phyloP scores from a whole-genome alignment of 2,888 invertebrate genomes.

The Euplagia quadripunctaria region DNA sequence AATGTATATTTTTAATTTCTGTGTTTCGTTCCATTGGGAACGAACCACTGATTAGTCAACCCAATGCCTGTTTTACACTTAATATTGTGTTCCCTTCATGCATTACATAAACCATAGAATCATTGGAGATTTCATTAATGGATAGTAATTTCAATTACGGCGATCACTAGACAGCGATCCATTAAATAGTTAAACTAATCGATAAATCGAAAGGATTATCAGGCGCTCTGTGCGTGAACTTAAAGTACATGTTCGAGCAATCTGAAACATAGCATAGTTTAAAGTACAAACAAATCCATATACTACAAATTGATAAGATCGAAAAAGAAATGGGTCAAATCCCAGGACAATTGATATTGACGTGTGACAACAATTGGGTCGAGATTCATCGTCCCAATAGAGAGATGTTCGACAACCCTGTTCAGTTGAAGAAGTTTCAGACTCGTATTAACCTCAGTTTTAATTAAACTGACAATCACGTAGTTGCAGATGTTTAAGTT shows the following conservation, averaged over 20 bases:
- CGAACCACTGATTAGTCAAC: background rate
- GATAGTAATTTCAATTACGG: too few species aligned
- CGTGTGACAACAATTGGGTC: slow-evolving; percentile 40
- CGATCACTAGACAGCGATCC: background rate
- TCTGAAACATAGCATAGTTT: background rate
- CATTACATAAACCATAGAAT: background rate
- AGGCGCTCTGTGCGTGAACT: background rate
- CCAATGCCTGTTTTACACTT: background rate
- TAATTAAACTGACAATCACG: slow-evolving; percentile 68
- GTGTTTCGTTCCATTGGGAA: background rate
- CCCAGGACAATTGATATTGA: slow-evolving; percentile 46
- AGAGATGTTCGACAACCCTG: slow-evolving; percentile 50
- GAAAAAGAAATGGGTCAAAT: slow-evolving; percentile 32
- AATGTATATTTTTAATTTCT: too few species aligned
- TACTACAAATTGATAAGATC: slow-evolving; percentile 25
- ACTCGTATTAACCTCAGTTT: slow-evolving; percentile 60
- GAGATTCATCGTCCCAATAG: slow-evolving; percentile 34
- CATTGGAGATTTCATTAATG: background rate
- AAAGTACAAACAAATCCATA: background rate
- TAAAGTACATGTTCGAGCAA: background rate
- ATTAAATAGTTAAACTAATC: background rate
- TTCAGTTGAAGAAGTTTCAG: slow-evolving; percentile 50
- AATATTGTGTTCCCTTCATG: background rate
- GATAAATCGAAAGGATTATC: background rate
- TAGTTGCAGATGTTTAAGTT: slow-evolving; percentile 42